Conservation (phyloP, 2,797 vertebrate genomes). For the Rhinoraja longicauda region DNA sequence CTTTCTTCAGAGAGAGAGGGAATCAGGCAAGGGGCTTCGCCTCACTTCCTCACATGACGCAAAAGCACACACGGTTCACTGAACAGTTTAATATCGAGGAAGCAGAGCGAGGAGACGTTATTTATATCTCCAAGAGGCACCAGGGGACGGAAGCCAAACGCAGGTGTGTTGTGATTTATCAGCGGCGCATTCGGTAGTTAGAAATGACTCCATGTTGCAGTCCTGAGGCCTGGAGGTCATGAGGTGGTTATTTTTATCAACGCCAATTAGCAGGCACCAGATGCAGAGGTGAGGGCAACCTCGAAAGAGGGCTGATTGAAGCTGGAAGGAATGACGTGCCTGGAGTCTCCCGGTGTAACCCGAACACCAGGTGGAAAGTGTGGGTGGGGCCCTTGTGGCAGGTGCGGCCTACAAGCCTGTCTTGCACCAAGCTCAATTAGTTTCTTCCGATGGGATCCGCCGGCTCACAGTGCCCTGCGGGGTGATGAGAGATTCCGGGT, state of each 20-base stretch:
- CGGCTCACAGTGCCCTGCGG: neutral
- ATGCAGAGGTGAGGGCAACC: neutral
- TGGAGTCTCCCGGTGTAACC: neutral
- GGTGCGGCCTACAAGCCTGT: neutral
- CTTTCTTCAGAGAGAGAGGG: neutral
- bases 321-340: conserved; percentile 9
- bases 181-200: neutral
- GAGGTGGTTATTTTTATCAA: conserved; percentile 8
- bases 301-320: neutral
- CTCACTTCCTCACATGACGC: neutral
- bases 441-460: conserved; percentile 24
- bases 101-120: neutral
- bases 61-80: neutral
- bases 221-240: neutral
- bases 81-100: neutral
- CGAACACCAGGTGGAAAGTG: conserved; percentile 23
- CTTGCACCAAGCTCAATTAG: conserved; percentile 16
- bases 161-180: neutral
- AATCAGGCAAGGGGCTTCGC: neutral
- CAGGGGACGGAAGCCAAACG: neutral
- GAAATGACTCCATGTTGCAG: neutral
- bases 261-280: conserved; percentile 17
- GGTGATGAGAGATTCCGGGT: conserved; percentile 7
- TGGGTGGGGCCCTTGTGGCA: neutral
- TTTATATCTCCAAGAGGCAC: neutral